Evolutionary conservation across 2,113 vertebrate genomes (phyloP).

Genomic region (Lanius collurio): DNA sequence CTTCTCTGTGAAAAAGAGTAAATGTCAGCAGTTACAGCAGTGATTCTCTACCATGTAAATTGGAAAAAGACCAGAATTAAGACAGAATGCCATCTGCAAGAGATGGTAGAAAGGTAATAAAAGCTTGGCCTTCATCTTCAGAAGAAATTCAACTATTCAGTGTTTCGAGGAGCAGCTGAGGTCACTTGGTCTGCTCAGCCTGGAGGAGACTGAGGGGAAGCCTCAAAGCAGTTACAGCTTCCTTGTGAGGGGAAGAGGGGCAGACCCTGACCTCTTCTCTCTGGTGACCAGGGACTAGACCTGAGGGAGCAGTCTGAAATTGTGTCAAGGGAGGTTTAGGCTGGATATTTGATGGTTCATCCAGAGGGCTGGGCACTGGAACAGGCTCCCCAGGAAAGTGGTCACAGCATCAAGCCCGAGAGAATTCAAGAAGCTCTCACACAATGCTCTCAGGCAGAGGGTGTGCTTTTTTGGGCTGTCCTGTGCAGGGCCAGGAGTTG

Average conservation of each 20-base stretch:
- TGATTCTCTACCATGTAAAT: neutral
- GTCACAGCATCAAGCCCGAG: neutral
- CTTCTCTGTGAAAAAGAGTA: neutral
- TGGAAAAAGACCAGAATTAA: neutral
- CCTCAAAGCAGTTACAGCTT: neutral
- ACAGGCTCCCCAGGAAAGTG: neutral
- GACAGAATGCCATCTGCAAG: neutral
- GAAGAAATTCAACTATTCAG: neutral
- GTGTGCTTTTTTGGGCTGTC: neutral
- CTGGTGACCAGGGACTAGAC: neutral
- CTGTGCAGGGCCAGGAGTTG: neutral
- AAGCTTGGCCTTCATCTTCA: neutral
- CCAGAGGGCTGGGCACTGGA: neutral
- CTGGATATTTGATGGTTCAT: neutral
- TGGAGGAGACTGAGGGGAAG: neutral
- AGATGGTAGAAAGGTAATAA: neutral
- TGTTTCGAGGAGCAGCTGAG: neutral
- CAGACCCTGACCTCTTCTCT: neutral
- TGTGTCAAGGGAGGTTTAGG: neutral
- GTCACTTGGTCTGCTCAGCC: neutral
- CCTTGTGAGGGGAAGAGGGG: neutral
- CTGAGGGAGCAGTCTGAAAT: neutral
- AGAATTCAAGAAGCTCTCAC: neutral
- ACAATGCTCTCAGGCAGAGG: neutral
- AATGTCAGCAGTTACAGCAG: constrained; percentile 6